These are phyloP conservation scores for Climacteris rufus DNA, from an alignment of 2,113 vertebrate genomes.

Conservation along the genomic window DNA sequence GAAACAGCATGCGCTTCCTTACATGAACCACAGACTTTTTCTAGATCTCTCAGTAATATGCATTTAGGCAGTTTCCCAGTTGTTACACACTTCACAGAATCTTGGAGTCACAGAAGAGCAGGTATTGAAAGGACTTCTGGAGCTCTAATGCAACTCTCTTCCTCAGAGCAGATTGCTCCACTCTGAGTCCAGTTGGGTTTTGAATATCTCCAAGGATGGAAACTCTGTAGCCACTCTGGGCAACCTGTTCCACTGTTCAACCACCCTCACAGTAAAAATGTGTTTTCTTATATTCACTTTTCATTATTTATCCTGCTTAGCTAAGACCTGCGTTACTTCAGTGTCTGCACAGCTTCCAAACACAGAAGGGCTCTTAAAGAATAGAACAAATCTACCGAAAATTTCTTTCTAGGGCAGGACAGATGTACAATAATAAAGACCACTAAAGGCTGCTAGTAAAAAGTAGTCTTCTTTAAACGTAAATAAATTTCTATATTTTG, in stretches of 20 bases:
- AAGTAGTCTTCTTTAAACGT: neutral
- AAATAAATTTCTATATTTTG: neutral
- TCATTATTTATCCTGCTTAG: neutral
- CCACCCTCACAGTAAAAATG: neutral
- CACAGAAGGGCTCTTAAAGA: neutral
- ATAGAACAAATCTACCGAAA: neutral
- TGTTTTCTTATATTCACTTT: neutral
- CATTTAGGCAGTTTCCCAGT: neutral
- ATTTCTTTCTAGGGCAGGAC: neutral
- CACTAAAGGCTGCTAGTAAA: neutral
- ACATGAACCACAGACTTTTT: neutral
- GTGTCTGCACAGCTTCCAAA: neutral
- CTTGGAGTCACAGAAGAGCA: neutral
- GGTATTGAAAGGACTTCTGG: neutral
- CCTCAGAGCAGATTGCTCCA: neutral
- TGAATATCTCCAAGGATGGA: neutral
- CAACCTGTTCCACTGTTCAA: neutral
- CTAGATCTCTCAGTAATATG: neutral
- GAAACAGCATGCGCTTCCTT: neutral
- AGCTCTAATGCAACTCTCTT: neutral
- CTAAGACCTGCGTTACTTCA: neutral
- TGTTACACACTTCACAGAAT: neutral
- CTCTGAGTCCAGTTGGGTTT: neutral
- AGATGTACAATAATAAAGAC: neutral
- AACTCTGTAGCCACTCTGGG: neutral